Evolutionary conservation across 2,113 vertebrate genomes (phyloP).

Genomic region (Phylloscopus trochilus): DNA sequence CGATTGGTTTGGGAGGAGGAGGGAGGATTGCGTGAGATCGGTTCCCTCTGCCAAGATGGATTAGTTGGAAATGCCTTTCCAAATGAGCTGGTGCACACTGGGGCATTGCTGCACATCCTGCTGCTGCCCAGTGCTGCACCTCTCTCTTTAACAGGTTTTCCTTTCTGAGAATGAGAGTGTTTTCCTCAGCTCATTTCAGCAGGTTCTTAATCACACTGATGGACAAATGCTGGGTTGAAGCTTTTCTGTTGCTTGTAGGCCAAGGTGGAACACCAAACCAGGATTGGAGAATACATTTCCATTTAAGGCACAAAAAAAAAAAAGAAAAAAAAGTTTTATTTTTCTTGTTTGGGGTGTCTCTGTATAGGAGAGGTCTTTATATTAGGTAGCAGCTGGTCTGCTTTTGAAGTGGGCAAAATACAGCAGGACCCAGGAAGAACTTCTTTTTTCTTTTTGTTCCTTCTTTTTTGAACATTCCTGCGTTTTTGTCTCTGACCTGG

Average conservation of each 20-base stretch:
- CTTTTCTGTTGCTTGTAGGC: rapidly evolving
- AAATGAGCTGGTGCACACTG: not conserved
- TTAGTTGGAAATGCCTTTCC: not conserved
- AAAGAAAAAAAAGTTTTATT: not conserved
- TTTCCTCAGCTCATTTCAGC: not conserved
- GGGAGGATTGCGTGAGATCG: not conserved
- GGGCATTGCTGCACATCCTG: not conserved
- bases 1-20: not conserved
- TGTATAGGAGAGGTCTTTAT: not conserved
- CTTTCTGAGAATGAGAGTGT: not conserved
- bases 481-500: not conserved
- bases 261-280: not conserved
- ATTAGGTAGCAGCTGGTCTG: not conserved
- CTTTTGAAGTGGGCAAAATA: not conserved
- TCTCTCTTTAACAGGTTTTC: not conserved
- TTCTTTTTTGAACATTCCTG: not conserved
- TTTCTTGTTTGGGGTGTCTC: not conserved
- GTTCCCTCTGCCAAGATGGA: not conserved
- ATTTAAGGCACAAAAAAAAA: not conserved
- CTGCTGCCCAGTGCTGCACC: not conserved
- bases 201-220: not conserved
- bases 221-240: not conserved
- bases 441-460: not conserved
- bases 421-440: not conserved
- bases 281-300: not conserved